phyloP scores from a whole-genome alignment of 2,888 invertebrate genomes.

The Lepidocyrtoides sp. region DNA sequence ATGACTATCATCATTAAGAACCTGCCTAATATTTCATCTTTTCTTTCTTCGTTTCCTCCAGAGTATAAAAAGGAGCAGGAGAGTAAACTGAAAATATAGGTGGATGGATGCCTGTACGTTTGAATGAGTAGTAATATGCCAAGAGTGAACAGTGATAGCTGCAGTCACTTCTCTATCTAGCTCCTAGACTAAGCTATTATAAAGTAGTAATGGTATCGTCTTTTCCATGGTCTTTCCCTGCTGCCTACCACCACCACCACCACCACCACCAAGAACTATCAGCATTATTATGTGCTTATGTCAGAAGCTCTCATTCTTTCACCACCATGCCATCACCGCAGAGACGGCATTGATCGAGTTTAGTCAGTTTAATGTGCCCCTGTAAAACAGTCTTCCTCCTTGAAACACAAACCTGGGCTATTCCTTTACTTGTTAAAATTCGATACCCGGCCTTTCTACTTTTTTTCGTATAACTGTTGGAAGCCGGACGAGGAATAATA shows the following conservation, averaged over 20 bases:
- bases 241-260: background rate
- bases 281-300: slow-evolving; percentile 62
- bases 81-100: slow-evolving; percentile 6
- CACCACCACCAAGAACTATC: background rate
- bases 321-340: background rate
- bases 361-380: background rate
- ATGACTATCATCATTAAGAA: slow-evolving; percentile 81
- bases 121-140: background rate
- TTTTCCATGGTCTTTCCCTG: background rate
- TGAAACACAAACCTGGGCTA: background rate
- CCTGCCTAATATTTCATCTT: slow-evolving; percentile 80
- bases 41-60: slow-evolving; percentile 52
- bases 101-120: background rate
- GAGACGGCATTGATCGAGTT: slow-evolving; percentile 24
- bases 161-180: slow-evolving; percentile 5
- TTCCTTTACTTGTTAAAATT: slow-evolving; percentile 61
- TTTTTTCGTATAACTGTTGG: background rate
- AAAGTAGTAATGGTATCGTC: background rate
- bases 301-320: slow-evolving; percentile 54
- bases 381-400: background rate
- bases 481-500: slow-evolving; percentile 56
- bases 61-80: slow-evolving; percentile 38
- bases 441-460: slow-evolving; percentile 66
- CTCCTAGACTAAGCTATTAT: background rate
- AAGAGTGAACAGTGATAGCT: background rate